Percentiles rank a stretch among this genome's conserved stretches.
Conservation (phyloP, 2,113 vertebrate genomes). For the Antechinus flavipes region DNA sequence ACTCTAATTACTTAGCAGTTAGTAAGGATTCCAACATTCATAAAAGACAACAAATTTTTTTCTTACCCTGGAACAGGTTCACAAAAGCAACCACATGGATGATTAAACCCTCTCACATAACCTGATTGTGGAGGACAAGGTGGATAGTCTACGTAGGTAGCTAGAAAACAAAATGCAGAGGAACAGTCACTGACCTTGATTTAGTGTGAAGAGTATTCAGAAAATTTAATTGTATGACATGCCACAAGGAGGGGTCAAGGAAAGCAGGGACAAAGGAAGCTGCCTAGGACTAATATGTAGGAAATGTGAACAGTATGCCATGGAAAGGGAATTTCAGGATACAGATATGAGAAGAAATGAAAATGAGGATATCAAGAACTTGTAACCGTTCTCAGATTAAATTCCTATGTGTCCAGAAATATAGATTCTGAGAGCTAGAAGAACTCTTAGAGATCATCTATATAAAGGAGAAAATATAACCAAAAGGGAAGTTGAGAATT, state of each 20-base stretch:
- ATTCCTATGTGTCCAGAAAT: not conserved
- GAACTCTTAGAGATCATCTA: not conserved
- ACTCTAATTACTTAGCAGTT: too few relatives aligned
- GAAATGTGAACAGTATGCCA: not conserved
- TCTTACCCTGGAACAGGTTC: slow-evolving; percentile 93
- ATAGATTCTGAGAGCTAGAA: not conserved
- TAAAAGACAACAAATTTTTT: not conserved
- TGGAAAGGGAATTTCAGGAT: not conserved
- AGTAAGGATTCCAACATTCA: too few relatives aligned
- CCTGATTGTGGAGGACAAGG: slow-evolving; percentile 88
- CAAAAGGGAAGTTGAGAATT: not conserved
- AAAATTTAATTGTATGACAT: not conserved
- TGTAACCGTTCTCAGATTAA: not conserved
- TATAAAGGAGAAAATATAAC: not conserved
- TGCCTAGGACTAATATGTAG: not conserved
- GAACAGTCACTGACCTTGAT: accelerated
- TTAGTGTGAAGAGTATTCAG: too few relatives aligned
- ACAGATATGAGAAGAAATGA: not conserved
- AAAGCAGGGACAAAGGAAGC: accelerated
- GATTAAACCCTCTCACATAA: slow-evolving; percentile 94
- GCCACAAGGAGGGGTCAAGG: not conserved
- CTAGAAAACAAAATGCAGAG: slow-evolving; percentile 78
- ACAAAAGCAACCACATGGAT: slow-evolving; percentile 95
- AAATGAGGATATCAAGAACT: not conserved
- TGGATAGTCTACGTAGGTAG: slow-evolving; percentile 89